These are phyloP conservation scores for Promerops cafer DNA, from an alignment of 2,113 vertebrate genomes.

Conservation along the genomic window DNA sequence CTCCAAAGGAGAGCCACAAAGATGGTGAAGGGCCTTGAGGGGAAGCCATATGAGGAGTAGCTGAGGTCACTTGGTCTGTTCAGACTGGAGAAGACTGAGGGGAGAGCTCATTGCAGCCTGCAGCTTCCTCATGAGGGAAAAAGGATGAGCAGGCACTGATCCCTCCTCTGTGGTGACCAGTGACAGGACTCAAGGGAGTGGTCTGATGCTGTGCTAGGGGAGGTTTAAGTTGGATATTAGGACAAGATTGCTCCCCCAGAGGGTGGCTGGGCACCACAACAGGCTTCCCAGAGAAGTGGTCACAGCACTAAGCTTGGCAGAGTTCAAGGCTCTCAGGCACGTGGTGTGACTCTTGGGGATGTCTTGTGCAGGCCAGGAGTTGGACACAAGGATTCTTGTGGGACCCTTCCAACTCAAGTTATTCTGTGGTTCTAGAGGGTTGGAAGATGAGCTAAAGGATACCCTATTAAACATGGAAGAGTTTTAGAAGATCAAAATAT, in stretches of 20 bases:
- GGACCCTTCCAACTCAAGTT: background rate
- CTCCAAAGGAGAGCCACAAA: background rate
- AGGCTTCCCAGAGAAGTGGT: background rate
- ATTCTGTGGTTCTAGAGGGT: background rate
- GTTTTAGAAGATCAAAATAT: background rate
- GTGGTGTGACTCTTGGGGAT: background rate
- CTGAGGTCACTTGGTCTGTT: background rate
- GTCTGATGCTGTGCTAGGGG: rapidly evolving
- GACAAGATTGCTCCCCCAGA: background rate
- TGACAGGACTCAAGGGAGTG: background rate
- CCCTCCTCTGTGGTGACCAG: background rate
- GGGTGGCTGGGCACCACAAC: background rate
- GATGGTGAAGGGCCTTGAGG: background rate
- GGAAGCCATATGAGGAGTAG: rapidly evolving
- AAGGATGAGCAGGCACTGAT: background rate
- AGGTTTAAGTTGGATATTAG: background rate
- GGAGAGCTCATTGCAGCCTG: background rate
- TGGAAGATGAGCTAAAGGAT: background rate
- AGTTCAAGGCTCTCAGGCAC: background rate
- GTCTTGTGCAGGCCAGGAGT: background rate
- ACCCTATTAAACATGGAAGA: background rate
- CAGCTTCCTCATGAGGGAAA: background rate
- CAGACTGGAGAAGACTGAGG: background rate
- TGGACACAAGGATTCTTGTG: background rate
- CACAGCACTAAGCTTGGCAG: background rate